Conservation (phyloP, 2,113 vertebrate species). For the Vulpes ferrilata region DNA sequence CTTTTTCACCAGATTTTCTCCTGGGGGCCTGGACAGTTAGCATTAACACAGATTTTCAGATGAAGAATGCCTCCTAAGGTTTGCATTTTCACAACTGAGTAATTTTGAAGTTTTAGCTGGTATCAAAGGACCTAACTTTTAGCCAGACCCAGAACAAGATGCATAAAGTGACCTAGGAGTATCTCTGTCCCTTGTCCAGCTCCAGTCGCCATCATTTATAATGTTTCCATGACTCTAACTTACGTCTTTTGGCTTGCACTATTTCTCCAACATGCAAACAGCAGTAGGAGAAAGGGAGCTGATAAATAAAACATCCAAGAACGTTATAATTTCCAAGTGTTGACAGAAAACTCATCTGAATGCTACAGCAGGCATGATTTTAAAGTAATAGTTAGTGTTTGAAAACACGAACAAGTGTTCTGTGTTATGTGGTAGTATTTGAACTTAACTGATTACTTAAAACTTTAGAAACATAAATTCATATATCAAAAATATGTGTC, state of each 20-base stretch:
- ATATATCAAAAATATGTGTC: neutral
- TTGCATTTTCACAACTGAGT: constrained; percentile 63
- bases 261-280: constrained; percentile 57
- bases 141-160: constrained; percentile 19
- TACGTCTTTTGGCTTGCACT: constrained; percentile 29
- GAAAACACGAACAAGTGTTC: constrained; percentile 58
- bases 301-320: constrained; percentile 58
- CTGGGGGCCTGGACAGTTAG: constrained; percentile 24
- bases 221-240: constrained; percentile 35
- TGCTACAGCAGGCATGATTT: constrained; percentile 27
- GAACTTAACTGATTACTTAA: constrained; percentile 47
- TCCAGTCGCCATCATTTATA: neutral
- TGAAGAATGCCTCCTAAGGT: constrained; percentile 45
- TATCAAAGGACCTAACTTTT: constrained; percentile 45
- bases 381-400: constrained; percentile 60
- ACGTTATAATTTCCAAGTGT: constrained; percentile 35
- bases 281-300: constrained; percentile 48
- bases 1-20: constrained; percentile 53
- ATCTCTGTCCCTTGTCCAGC: neutral
- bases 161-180: neutral
- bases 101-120: constrained; percentile 66
- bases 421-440: constrained; percentile 1
- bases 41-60: constrained; percentile 62
- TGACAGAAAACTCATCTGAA: constrained; percentile 64
- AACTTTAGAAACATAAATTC: constrained; percentile 51